A percentile compares a stretch with the other conserved stretches of the same genome.
Evolutionary conservation across 2,888 invertebrate species (phyloP).

Genomic region (Tholera decimalis): DNA sequence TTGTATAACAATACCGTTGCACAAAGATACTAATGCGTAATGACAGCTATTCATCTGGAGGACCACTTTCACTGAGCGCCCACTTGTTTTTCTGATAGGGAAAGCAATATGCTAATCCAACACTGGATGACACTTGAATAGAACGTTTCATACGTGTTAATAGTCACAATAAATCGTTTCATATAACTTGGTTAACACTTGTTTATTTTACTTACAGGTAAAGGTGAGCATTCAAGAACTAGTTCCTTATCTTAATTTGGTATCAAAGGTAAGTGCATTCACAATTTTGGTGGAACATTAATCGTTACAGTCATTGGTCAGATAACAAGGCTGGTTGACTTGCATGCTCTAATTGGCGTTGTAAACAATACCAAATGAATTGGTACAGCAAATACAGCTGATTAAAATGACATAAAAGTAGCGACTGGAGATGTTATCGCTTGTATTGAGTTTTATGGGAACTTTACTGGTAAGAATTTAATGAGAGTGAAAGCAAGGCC

Average conservation of each 20-base stretch:
- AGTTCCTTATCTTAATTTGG: slow-evolving; percentile 44
- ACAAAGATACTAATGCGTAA: slow-evolving; percentile 66
- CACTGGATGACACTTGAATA: slow-evolving; percentile 68
- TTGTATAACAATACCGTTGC: slow-evolving; percentile 51
- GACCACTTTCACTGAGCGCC: slow-evolving; percentile 84
- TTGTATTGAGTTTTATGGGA: slow-evolving; percentile 19
- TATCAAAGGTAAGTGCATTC: slow-evolving; percentile 49
- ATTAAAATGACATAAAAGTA: slow-evolving; percentile 54
- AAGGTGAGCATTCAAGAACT: slow-evolving; percentile 79
- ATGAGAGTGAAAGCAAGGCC: slow-evolving; percentile 50
- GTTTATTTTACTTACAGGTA: slow-evolving; percentile 82
- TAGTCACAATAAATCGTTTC: slow-evolving; percentile 30
- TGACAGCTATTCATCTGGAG: slow-evolving; percentile 67
- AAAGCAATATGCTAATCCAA: slow-evolving; percentile 79
- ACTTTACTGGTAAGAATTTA: slow-evolving; percentile 24
- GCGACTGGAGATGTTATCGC: slow-evolving; percentile 32
- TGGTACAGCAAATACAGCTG: slow-evolving; percentile 32
- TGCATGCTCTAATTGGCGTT: slow-evolving; percentile 58
- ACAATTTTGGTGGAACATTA: slow-evolving; percentile 49
- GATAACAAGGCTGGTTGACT: slow-evolving; percentile 45
- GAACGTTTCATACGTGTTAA: slow-evolving; percentile 30
- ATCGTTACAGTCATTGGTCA: slow-evolving; percentile 38
- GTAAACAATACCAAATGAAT: slow-evolving; percentile 56
- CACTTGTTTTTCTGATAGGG: slow-evolving; percentile 76
- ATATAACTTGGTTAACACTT: slow-evolving; percentile 59